Percentiles rank a stretch among this genome's conserved stretches.
These are phyloP conservation scores for Pogonus chalceus DNA, from an alignment of 1,140 invertebrate species.

Conservation along the genomic window DNA sequence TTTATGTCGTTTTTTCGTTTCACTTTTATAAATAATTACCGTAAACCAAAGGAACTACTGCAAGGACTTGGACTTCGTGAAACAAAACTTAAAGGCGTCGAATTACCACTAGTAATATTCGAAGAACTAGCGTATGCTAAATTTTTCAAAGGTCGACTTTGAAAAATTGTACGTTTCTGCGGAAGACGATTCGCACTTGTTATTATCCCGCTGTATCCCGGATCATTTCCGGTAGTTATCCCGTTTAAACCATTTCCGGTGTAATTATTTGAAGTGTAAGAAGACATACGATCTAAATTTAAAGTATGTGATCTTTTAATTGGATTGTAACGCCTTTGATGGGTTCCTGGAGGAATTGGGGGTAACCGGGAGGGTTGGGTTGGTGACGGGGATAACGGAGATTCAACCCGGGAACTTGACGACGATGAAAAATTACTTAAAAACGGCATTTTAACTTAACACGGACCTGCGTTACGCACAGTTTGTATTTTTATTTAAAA, in stretches of 20 bases:
- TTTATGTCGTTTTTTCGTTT: too few relatives aligned
- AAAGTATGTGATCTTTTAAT: neutral
- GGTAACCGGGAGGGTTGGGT: neutral
- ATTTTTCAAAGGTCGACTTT: slow-evolving; percentile 21
- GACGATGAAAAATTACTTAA: neutral
- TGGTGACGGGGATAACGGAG: neutral
- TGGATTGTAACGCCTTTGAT: neutral
- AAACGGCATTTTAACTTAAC: slow-evolving; percentile 17
- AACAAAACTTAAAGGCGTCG: slow-evolving; percentile 18
- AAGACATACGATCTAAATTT: neutral
- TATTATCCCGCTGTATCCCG: neutral
- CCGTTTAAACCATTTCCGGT: too few relatives aligned
- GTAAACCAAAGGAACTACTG: slow-evolving; percentile 9
- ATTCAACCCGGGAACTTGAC: neutral
- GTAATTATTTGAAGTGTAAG: too few relatives aligned
- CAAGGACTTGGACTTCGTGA: slow-evolving; percentile 36
- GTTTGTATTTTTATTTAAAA: too few relatives aligned
- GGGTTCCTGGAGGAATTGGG: neutral
- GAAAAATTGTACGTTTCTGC: slow-evolving; percentile 17
- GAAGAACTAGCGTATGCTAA: slow-evolving; percentile 17
- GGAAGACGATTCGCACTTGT: neutral
- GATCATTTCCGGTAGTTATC: too few relatives aligned
- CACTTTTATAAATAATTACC: neutral
- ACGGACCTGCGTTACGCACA: too few relatives aligned
- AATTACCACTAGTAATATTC: neutral